Base-by-base conservation (phyloP, 2,888 invertebrate species). In the Yponomeuta sedellus region DNA sequence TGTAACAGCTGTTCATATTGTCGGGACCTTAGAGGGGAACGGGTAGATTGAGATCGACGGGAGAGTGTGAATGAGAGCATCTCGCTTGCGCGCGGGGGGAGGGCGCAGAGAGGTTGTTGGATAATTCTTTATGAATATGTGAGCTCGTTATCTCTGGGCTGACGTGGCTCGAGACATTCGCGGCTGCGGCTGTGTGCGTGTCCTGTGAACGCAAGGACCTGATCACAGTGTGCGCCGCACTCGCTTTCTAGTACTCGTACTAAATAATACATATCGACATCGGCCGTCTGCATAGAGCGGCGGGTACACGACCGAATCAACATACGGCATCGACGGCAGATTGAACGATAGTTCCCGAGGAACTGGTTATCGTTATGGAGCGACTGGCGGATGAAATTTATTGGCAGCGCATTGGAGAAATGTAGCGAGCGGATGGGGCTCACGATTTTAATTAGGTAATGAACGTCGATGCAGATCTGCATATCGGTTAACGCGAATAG, bases 371-470 rank as follows among this genome's bases (percentile, higher is more conserved):
- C 90, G 89, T 91, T 90, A 90, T 91, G 90, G 89, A 86, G 80
- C 87, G 90, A 88, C 86, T 88, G 89, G 88, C 88, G 87, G 86
- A 88, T 88, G 89, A 90, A 90, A 91, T 91, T 91, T 91, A 91
- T 91, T 90, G 88, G 88, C 88, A 89, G 86, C 82, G 87, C 87
- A 84, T 79, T 85, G 88, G 89, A 91, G 91, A 91, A 90, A 90
- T 91, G 91, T 90, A 88, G 90, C 91, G 88, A 86, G 86, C 89
- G 91, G 91, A 90, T 90, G 90, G 88, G 90, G 86, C 82, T 86
- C 86, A 89, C 90, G 88, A 89, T 90, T 91, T 91, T 91, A 91
- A 90, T 91, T 91, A 91, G 91, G 91, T 89, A 90, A 91, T 91
- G 89, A 89, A 91, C 87, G 91, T 91, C 90, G 89, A 90, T 88